A percentile compares a stretch with the other conserved stretches of the same genome.
phyloP scores from a whole-genome alignment of 2,888 invertebrate genomes.

The Ophion slaviceki region DNA sequence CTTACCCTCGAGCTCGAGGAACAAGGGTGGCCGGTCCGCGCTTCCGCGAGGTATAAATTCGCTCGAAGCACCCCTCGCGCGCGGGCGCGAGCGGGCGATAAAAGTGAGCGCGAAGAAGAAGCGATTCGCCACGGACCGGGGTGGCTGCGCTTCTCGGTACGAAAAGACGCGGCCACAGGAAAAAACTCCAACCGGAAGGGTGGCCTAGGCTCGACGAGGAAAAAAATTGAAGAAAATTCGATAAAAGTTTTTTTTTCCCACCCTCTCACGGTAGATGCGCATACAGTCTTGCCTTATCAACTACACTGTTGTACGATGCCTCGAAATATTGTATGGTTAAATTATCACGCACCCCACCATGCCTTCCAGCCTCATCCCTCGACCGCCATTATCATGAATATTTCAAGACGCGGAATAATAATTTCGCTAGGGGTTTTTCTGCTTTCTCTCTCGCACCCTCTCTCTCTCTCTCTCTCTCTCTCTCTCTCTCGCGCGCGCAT shows the following conservation, averaged over 20 bases:
- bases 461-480: too few species aligned
- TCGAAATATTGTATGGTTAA: constrained; percentile 61
- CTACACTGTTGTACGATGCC: constrained; percentile 44
- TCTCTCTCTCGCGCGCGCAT: constrained; percentile 3
- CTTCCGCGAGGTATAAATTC: constrained; percentile 60
- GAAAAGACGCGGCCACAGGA: background rate
- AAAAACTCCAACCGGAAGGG: constrained; percentile 20
- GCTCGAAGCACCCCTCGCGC: constrained; percentile 40
- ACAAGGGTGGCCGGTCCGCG: constrained; percentile 41
- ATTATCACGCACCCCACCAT: constrained; percentile 41
- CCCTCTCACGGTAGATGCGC: constrained; percentile 18
- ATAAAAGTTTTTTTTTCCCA: constrained; percentile 44
- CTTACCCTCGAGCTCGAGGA: constrained; percentile 15
- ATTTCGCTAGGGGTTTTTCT: constrained; percentile 36
- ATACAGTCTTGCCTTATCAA: constrained; percentile 20
- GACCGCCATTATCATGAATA: constrained; percentile 59
- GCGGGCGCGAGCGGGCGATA: constrained; percentile 48
- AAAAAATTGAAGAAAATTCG: constrained; percentile 43
- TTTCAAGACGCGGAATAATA: constrained; percentile 63
- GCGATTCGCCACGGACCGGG: constrained; percentile 38
- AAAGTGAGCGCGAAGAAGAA: constrained; percentile 54
- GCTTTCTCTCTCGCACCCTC: background rate
- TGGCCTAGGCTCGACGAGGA: constrained; percentile 28
- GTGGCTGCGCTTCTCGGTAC: background rate
- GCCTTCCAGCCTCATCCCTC: constrained; percentile 7